Percentiles rank a stretch among this genome's conserved stretches.
phyloP scores from a whole-genome alignment of 2,797 vertebrate genomes.

The Sebastes aleutianus region DNA sequence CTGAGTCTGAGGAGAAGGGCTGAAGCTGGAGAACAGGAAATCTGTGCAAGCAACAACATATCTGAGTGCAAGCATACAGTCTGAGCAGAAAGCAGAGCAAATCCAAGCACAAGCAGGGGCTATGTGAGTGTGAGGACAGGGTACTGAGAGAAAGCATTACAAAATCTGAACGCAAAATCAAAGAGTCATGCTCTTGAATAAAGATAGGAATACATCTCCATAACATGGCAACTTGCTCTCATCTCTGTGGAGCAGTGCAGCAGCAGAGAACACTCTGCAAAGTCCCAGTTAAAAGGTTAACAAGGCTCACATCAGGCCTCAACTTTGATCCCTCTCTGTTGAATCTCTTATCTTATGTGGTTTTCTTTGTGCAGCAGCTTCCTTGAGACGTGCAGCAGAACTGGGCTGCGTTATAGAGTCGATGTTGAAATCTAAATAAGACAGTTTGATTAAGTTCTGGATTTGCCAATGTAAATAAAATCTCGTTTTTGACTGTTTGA shows the following conservation, averaged over 20 bases:
- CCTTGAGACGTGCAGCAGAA: not conserved
- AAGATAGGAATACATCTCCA: no score
- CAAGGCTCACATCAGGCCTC: not conserved
- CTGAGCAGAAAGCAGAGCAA: no score
- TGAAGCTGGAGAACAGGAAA: no score
- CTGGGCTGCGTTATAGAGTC: not conserved
- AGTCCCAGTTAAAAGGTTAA: slow-evolving; percentile 1
- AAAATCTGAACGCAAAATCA: no score
- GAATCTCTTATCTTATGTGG: not conserved
- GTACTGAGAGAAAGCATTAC: no score
- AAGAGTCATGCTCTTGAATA: no score
- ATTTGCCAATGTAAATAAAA: slow-evolving; percentile 18
- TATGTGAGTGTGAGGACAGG: no score
- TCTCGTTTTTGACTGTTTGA: not conserved
- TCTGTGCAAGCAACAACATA: no score
- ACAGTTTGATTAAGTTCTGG: not conserved
- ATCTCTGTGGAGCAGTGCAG: slow-evolving; percentile 3
- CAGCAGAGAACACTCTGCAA: not conserved
- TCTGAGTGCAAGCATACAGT: no score
- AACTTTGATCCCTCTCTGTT: not conserved
- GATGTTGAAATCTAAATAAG: not conserved
- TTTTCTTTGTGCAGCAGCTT: not conserved
- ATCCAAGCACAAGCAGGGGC: no score
- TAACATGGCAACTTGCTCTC: slow-evolving; percentile 14
- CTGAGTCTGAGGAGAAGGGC: no score